Evolutionary conservation across 2,888 invertebrate genomes (phyloP), one percentile per base, ranked within the genome.

Genomic region (Bellardia pandia): DNA sequence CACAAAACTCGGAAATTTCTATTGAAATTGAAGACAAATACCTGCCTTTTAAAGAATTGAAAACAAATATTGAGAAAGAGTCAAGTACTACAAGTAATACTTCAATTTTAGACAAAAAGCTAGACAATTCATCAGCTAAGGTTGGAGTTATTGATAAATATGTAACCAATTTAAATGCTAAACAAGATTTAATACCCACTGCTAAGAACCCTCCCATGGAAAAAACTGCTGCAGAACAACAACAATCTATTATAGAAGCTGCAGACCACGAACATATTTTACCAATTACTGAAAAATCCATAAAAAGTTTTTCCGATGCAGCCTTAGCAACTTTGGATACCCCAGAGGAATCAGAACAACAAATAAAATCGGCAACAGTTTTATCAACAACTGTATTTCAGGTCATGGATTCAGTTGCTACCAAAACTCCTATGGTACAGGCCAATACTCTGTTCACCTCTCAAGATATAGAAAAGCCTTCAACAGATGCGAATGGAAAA

Each of bases 381-480:
- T 69, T 92, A 13, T 92, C 92, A 2, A 91, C 91, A 1, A 92
- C 92, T 0, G 91, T 92, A 0, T 92, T 92, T 56, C 92, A 92
- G 68, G 91, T 91, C 37, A 88, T 90, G 0, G 92, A 92, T 6
- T 33, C 75, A 3, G 85, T 83, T 71, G 88, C 90, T 13, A 91
- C 90, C 81, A 91, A 90, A 71, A 91, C 90, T 5, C 90, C 90
- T 0, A 68, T 75, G 7, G 42, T 89, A 6, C 90, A 91, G 0
- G 60, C 79, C 3, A 88, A 83, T 6, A 85, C 86, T 9, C 66
- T 88, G 13, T 78, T 86, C 16, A 82, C 78, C 9, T 53, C 89
- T 40, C 66, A 87, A n/a, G 16, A 58, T 13, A 75, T 68, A 2
- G 68, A 80, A 45, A 40, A 62, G 14, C 6, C n/a, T 2, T 0